A percentile compares a stretch with the other conserved stretches of the same genome.
These are phyloP conservation scores for Cheilosia vulpina DNA, from an alignment of 2,888 invertebrate genomes.

Conservation along the genomic window DNA sequence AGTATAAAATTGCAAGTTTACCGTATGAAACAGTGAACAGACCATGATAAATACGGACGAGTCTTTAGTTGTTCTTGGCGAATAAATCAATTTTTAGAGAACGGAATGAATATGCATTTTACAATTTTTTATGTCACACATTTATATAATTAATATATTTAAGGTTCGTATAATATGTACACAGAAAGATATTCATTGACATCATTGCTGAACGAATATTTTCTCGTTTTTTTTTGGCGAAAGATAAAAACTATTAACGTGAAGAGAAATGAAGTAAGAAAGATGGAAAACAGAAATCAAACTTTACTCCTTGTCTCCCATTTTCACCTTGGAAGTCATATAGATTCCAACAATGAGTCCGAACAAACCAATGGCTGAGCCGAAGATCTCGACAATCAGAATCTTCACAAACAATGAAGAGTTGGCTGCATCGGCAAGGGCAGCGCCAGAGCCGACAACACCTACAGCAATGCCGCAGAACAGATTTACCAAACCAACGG, in stretches of 20 bases:
- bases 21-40: background rate
- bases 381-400: conserved; percentile 99
- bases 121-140: conserved; percentile 32
- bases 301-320: conserved; percentile 87
- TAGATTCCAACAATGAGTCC: conserved; percentile 99
- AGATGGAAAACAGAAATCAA: conserved; percentile 12
- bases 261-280: conserved; percentile 17
- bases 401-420: conserved; percentile 98
- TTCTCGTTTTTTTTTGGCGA: conserved; percentile 49
- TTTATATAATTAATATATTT: conserved; percentile 53
- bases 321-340: conserved; percentile 93
- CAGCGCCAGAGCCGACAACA: conserved; percentile 99
- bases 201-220: conserved; percentile 29
- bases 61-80: conserved; percentile 38
- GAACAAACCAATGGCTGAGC: conserved; percentile 99
- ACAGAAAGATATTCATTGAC: conserved; percentile 38
- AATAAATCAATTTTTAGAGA: conserved; percentile 43
- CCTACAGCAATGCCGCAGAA: conserved; percentile 97
- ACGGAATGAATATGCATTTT: conserved; percentile 63
- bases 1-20: background rate
- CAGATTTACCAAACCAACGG: conserved; percentile 97
- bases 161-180: conserved; percentile 46
- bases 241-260: conserved; percentile 23
- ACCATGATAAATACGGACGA: conserved; percentile 2
- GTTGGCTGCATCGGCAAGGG: conserved; percentile 98